A percentile compares a stretch with the other conserved stretches of the same genome.
phyloP scores from a whole-genome alignment of 2,113 vertebrate genomes.

The Tautogolabrus adspersus region DNA sequence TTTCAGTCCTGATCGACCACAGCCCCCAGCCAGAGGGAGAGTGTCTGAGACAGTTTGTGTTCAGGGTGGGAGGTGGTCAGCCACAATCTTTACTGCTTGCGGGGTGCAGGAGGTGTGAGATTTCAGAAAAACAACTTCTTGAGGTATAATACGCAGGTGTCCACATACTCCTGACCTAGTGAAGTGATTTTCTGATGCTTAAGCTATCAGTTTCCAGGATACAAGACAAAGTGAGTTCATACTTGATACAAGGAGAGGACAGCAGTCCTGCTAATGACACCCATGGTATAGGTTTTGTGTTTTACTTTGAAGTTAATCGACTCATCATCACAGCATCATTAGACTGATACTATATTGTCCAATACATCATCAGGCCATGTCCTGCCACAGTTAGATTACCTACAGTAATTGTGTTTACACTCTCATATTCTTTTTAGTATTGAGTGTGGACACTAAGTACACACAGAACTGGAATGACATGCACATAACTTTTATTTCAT shows the following conservation, averaged over 20 bases:
- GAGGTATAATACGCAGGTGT: not conserved
- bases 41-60: conserved; percentile 2
- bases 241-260: not conserved
- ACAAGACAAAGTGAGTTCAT: not conserved
- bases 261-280: not conserved
- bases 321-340: not conserved
- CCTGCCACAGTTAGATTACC: conserved; percentile 1
- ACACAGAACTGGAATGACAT: conserved; percentile 5
- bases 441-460: not conserved
- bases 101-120: not conserved
- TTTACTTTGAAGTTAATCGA: not conserved
- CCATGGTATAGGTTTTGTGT: not conserved
- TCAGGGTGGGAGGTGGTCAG: not conserved
- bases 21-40: not conserved
- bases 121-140: not conserved
- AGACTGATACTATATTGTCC: not conserved
- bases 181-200: not conserved
- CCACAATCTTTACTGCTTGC: not conserved
- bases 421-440: not conserved
- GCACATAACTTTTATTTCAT: conserved; percentile 9
- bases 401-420: not conserved
- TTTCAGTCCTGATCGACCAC: not conserved
- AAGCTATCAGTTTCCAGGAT: not conserved
- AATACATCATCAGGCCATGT: not conserved
- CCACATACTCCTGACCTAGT: not conserved